A percentile compares a stretch with the other conserved stretches of the same genome.
phyloP scores from a whole-genome alignment of 2,888 invertebrate species.

The Pteria penguin region DNA sequence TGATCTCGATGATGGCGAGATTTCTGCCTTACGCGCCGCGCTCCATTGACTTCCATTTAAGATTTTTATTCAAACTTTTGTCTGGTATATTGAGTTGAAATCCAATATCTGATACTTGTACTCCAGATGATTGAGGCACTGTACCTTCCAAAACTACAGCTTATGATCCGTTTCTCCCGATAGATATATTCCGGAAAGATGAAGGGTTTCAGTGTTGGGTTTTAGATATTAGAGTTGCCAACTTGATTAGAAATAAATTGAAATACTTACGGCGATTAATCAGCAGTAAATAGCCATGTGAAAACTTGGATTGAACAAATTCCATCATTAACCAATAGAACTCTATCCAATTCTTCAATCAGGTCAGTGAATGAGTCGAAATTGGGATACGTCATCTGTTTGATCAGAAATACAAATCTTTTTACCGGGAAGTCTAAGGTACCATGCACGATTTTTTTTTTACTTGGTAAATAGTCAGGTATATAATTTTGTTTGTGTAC shows the following conservation, averaged over 20 bases:
- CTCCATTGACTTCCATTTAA: conserved; percentile 12
- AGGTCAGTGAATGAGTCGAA: too few relatives aligned
- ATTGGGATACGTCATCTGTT: too few relatives aligned
- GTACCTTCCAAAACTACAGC: neutral
- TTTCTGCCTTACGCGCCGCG: neutral
- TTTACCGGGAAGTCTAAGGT: too few relatives aligned
- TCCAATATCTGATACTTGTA: conserved; percentile 3
- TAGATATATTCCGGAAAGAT: neutral
- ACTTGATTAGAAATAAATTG: conserved; percentile 34
- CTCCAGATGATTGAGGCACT: neutral
- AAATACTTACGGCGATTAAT: conserved; percentile 18
- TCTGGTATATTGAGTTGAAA: conserved; percentile 28
- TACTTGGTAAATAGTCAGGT: too few relatives aligned
- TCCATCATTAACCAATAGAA: too few relatives aligned
- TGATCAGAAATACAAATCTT: too few relatives aligned
- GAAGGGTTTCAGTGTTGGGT: neutral
- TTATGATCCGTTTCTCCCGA: neutral
- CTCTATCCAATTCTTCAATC: too few relatives aligned
- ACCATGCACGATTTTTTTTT: too few relatives aligned
- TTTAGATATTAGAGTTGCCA: conserved; percentile 23
- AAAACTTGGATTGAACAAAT: conserved; percentile 19
- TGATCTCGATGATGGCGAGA: conserved; percentile 9
- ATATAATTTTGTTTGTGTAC: too few relatives aligned
- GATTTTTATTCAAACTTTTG: conserved; percentile 12
- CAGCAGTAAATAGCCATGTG: conserved; percentile 15